phyloP scores from a whole-genome alignment of 2,113 vertebrate genomes.

The Siniperca knerii region DNA sequence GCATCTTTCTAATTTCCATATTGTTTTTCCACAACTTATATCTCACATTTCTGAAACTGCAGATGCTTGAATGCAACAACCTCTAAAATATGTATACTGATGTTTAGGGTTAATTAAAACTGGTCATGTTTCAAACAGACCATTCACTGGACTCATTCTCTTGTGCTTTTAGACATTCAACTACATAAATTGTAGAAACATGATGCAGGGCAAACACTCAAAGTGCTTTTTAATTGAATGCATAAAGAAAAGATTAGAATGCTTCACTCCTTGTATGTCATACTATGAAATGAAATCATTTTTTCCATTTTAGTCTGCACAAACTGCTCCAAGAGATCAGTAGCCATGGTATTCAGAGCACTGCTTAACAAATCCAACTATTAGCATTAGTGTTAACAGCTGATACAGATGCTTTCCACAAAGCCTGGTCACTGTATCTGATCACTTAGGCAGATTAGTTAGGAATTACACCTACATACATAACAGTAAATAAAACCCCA shows the following conservation, averaged over 20 bases:
- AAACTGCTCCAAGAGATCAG: constrained; percentile 19
- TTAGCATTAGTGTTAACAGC: constrained; percentile 28
- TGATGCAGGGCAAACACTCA: neutral
- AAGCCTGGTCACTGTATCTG: constrained; percentile 35
- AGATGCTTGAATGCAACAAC: neutral
- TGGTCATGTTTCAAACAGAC: neutral
- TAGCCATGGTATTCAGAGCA: constrained; percentile 11
- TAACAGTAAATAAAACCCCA: constrained; percentile 31
- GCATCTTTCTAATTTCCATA: constrained; percentile 1
- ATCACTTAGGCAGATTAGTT: constrained; percentile 41
- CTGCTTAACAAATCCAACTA: constrained; percentile 36
- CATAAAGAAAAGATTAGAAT: neutral
- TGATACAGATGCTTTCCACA: constrained; percentile 37
- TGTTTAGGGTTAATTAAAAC: constrained; percentile 14
- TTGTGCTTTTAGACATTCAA: neutral
- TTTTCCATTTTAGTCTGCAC: constrained; percentile 28
- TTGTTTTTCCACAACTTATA: neutral
- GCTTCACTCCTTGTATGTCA: constrained; percentile 3
- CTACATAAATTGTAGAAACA: neutral
- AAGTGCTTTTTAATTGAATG: neutral
- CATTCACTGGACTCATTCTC: neutral
- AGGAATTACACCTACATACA: constrained; percentile 32
- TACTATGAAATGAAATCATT: neutral
- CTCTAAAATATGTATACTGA: neutral
- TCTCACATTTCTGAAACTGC: neutral